Base-by-base conservation (phyloP, 2,888 invertebrate genomes). In the Scaptodrosophila latifasciaeformis region DNA sequence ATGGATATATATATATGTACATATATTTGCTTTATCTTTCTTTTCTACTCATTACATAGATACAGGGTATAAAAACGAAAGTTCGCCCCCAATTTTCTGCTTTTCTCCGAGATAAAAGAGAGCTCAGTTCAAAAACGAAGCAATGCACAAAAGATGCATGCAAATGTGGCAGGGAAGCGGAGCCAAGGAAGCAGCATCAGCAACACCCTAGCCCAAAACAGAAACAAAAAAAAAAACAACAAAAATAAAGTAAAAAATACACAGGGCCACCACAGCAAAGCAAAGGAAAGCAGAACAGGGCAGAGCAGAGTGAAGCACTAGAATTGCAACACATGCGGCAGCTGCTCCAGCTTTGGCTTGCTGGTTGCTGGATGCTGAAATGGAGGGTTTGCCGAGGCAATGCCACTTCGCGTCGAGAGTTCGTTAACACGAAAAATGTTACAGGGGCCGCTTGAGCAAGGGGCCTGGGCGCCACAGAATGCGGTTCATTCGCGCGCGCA, bases 1-100 rank as follows among this genome's bases (percentile, higher is more conserved):
- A 10, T 34, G 18, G 9, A 45, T n/a, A 24, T 15, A 43, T 45
- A 35, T 39, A 54, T 34, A 18, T 42, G 48, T 7, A 29, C 27
- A 27, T 27, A 27, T 47, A 65, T 35, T 10, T 27, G 17, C 24
- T 24, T 13, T n/a, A n/a, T n/a, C n/a, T n/a, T n/a, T n/a, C n/a
- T n/a, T n/a, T n/a, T n/a, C n/a, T n/a, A n/a, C n/a, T n/a, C n/a
- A n/a, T n/a, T n/a, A n/a, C n/a, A n/a, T n/a, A n/a, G n/a, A n/a
- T n/a, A n/a, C n/a, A 7, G 63, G 54, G 51, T 54, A 57, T 78
- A 82, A 82, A 82, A 82, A 82, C 71, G 82, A 82, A 82, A 82
- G 82, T 82, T 82, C 76, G 80, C 71, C 82, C 82, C 82, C 78
- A 82, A 83, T 82, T 83, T 80, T n/a, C n/a, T 30, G 52, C 67